A percentile compares a stretch with the other conserved stretches of the same genome.
Evolutionary conservation across 2,888 invertebrate genomes (phyloP).

Genomic region (Macrosiphum euphorbiae): DNA sequence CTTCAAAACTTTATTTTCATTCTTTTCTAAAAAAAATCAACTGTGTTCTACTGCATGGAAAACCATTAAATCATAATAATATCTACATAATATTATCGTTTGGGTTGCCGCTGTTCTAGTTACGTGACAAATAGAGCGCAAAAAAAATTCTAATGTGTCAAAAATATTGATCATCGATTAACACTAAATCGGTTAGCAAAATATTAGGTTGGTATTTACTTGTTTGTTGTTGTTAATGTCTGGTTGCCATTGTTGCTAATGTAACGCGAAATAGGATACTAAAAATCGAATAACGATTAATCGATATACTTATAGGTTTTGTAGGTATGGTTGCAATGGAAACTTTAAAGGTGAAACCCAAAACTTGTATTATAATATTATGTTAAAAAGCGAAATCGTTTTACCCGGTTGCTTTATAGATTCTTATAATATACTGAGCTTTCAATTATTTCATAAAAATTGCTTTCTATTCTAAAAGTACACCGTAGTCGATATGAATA

Average conservation of each 20-base stretch:
- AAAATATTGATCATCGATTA: not conserved
- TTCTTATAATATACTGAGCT: not conserved
- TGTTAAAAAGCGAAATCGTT: no score
- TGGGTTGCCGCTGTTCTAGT: not conserved
- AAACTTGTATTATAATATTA: no score
- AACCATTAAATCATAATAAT: not conserved
- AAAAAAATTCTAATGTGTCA: not conserved
- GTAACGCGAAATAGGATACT: not conserved
- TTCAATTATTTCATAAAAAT: not conserved
- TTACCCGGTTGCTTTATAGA: no score
- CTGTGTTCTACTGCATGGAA: not conserved
- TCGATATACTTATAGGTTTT: not conserved
- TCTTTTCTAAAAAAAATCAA: not conserved
- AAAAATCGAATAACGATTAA: not conserved
- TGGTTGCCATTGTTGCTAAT: not conserved
- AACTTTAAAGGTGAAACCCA: not conserved
- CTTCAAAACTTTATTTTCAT: not conserved
- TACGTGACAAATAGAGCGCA: not conserved
- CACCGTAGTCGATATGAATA: not conserved
- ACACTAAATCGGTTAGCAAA: not conserved
- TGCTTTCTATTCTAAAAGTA: not conserved
- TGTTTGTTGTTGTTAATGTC: not conserved
- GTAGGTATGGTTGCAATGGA: not conserved
- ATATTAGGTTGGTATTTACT: not conserved
- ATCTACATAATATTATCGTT: not conserved